Conservation (phyloP, 1,140 invertebrate genomes). For the Anastrepha obliqua region DNA sequence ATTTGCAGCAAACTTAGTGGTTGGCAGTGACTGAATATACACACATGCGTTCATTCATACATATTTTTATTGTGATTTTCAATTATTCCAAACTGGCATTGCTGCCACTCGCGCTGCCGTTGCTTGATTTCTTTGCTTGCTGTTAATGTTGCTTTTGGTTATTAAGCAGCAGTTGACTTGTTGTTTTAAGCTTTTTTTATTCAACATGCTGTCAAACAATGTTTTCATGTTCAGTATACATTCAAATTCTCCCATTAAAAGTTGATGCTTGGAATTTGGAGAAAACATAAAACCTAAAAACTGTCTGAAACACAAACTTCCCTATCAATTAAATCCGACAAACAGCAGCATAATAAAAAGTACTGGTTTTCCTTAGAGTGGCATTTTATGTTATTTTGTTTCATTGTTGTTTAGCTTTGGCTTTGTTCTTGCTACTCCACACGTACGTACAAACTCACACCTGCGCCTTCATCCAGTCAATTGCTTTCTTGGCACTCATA, state of each 20-base stretch:
- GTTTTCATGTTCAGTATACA: slow-evolving; percentile 2
- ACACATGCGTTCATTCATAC: not conserved
- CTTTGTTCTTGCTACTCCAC: not conserved
- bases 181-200: not conserved
- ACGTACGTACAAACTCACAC: not conserved
- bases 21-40: not conserved
- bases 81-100: slow-evolving; percentile 32
- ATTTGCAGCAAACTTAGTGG: not conserved
- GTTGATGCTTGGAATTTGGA: slow-evolving; percentile 4
- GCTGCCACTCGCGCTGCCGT: no score
- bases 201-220: slow-evolving; percentile 6
- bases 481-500: slow-evolving; percentile 43
- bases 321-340: slow-evolving; percentile 41
- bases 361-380: slow-evolving; percentile 1
- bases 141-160: slow-evolving; percentile 29
- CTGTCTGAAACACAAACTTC: not conserved
- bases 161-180: slow-evolving; percentile 44
- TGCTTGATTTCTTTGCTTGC: not conserved
- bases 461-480: not conserved
- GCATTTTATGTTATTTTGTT: not conserved
- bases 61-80: slow-evolving; percentile 34
- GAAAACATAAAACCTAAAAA: not conserved
- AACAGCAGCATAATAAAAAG: not conserved
- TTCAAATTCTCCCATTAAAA: slow-evolving; percentile 34
- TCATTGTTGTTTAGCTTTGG: not conserved